Evolutionary conservation across 1,140 invertebrate species (phyloP).

Genomic region (Calliopsis andreniformis): DNA sequence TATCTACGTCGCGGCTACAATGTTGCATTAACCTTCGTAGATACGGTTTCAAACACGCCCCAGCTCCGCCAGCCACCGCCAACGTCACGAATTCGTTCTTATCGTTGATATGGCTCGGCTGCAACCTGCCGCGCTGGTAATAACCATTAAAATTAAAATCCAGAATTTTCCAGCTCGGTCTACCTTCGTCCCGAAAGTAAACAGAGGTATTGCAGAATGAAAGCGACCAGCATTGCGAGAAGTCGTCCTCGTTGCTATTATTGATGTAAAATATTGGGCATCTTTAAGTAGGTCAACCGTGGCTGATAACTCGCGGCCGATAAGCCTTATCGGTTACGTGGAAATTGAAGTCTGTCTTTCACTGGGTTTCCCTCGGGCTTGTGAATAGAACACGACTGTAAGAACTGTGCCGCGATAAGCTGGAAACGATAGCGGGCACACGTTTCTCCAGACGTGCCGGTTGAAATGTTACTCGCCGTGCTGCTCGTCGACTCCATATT

Average conservation of each 20-base stretch:
- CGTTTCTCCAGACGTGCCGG: not conserved
- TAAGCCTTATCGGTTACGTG: constrained; percentile 22
- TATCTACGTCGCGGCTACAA: not conserved
- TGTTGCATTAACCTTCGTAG: constrained; percentile 30
- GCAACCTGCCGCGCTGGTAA: not conserved
- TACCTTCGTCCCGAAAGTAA: too few species aligned
- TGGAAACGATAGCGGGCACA: constrained; percentile 1
- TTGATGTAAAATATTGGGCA: constrained; percentile 6
- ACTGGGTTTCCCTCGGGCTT: not conserved
- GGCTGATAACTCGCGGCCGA: constrained; percentile 30
- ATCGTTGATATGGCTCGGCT: constrained; percentile 5
- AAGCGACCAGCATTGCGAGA: too few species aligned
- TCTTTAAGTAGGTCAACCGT: constrained; percentile 19
- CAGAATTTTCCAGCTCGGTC: not conserved
- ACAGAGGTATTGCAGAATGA: too few species aligned
- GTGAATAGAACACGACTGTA: constrained; percentile 24
- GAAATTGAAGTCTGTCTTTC: constrained; percentile 41
- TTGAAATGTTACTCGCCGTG: too few species aligned
- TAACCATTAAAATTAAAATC: constrained; percentile 10
- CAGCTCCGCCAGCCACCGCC: not conserved
- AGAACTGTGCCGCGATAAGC: constrained; percentile 41
- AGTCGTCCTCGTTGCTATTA: too few species aligned
- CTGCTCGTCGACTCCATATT: not conserved
- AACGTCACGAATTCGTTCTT: constrained; percentile 4
- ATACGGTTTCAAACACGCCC: constrained; percentile 10